Evolutionary conservation across 2,888 invertebrate species (phyloP).

Genomic region (Sarcophaga variegata): DNA sequence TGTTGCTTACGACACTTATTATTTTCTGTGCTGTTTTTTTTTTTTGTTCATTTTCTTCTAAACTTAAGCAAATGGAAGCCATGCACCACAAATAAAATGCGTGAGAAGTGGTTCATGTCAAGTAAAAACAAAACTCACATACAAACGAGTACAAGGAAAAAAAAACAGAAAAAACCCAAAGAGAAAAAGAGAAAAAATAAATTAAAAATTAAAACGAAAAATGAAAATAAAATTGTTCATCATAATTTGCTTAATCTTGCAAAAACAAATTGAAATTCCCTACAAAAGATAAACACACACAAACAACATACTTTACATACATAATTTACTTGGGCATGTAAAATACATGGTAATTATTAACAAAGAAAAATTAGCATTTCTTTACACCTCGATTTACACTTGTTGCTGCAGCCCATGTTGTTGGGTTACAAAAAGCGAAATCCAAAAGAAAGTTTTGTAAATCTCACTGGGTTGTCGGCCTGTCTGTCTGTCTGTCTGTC

Average conservation of each 20-base stretch:
- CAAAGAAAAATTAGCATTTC: too few relatives aligned
- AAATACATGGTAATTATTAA: neutral
- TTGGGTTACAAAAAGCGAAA: conserved; percentile 43
- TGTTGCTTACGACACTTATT: conserved; percentile 44
- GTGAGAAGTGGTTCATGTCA: conserved; percentile 69
- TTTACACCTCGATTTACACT: neutral
- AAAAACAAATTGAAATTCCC: conserved; percentile 8
- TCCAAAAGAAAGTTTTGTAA: conserved; percentile 32
- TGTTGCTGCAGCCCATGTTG: neutral
- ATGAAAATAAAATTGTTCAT: conserved; percentile 60
- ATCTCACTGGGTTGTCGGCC: neutral
- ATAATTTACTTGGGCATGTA: neutral
- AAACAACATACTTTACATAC: conserved; percentile 41
- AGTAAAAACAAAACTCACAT: conserved; percentile 40
- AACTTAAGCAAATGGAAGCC: conserved; percentile 59
- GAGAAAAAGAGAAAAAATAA: conserved; percentile 9
- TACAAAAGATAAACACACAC: neutral
- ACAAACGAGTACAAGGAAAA: conserved; percentile 33
- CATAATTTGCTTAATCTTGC: conserved; percentile 65
- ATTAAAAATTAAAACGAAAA: conserved; percentile 45
- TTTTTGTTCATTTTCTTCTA: conserved; percentile 6
- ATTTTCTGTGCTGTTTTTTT: too few relatives aligned
- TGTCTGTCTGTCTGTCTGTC: neutral
- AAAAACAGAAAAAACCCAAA: neutral
- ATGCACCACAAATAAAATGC: conserved; percentile 61